Base-by-base conservation (phyloP, 2,888 invertebrate genomes). In the Linhomoeus sp. region DNA sequence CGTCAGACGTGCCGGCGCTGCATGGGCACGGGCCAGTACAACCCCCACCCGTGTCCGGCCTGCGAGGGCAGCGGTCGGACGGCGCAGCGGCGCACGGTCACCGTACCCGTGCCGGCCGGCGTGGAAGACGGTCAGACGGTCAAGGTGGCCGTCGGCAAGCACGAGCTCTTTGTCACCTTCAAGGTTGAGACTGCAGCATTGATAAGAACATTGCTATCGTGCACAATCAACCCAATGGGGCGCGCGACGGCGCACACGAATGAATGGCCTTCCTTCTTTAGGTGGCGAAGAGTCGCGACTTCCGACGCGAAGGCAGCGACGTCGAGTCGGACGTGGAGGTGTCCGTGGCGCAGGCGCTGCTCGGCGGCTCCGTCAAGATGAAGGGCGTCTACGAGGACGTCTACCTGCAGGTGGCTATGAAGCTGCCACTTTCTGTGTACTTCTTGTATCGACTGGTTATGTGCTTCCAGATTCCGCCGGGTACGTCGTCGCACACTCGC, bases 61-160 rank as follows among this genome's bases (percentile, higher is more conserved):
- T 99, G 97, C 64, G 79, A 81, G 57, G 97, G 87, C 33, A 14
- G 12, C 67, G 97, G 90, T 0, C 78, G 78, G 59, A 76, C 78
- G 67, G 80, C 88, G 0, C 86, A 90, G 72, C 76, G 83, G 33
- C 83, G 80, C 64, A 81, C 77, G 61, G 75, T 94, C 2, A 81
- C 80, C 0, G 84, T 97, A 0, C 87, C 90, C 0, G 87, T 97
- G 3, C 97, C 97, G 15, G 88, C 77, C 50, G 77, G 74, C 20
- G 85, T 97, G 9, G 90, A 94, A 65, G 85, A 97, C 66, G 92
- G 92, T 0, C 94, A 99, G 68, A 90, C 90, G 0, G 79, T 97
- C 3, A 76, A 94, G 47, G 82, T 97, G 80, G 75, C 81, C 7
- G 80, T 94, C 1, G 90, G 88, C 17, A 77, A 73, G 56, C 81